Evolutionary conservation across 1,140 invertebrate genomes (phyloP).

Genomic region (Olivierus martensii): DNA sequence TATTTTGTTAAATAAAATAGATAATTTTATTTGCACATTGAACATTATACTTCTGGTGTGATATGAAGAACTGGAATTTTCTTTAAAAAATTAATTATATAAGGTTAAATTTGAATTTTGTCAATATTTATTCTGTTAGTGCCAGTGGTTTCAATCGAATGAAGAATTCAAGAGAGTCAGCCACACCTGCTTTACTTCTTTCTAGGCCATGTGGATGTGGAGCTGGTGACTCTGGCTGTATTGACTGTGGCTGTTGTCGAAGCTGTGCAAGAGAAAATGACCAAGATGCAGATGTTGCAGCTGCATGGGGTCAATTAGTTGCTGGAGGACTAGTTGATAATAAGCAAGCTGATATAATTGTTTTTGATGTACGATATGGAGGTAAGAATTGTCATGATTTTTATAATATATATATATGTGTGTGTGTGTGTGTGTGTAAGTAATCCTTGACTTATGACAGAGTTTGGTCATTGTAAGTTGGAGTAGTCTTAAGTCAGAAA

Average conservation of each 20-base stretch:
- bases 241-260: conserved; percentile 78
- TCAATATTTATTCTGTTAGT: no score
- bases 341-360: conserved; percentile 27
- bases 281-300: conserved; percentile 18
- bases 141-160: no score
- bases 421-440: conserved; percentile 1
- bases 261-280: conserved; percentile 44
- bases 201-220: conserved; percentile 84
- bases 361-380: conserved; percentile 29
- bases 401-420: neutral
- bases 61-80: no score
- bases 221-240: conserved; percentile 83
- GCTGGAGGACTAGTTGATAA: conserved; percentile 23
- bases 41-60: no score
- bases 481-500: neutral
- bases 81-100: no score
- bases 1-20: no score
- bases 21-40: no score
- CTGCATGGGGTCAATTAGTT: conserved; percentile 22
- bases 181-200: neutral
- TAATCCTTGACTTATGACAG: neutral
- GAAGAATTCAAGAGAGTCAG: no score
- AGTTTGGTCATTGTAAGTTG: no score
- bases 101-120: no score
- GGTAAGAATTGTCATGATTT: conserved; percentile 3